A percentile compares a stretch with the other conserved stretches of the same genome.
Conservation (phyloP, 2,113 vertebrate genomes). For the Phaetusa simplex region DNA sequence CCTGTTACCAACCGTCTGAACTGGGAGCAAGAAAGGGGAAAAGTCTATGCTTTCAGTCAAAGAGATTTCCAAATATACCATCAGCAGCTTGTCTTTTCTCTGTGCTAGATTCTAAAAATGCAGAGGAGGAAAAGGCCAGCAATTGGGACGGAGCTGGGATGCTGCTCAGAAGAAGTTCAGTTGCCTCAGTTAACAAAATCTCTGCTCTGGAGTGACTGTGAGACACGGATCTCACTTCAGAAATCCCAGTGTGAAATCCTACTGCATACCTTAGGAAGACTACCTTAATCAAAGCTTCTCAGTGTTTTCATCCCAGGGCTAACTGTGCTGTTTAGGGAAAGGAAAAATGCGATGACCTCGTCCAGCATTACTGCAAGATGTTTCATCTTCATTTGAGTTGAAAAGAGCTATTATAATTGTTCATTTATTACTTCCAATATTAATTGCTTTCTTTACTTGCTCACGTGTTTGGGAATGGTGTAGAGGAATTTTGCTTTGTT, state of each 20-base stretch:
- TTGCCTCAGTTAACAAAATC: not conserved
- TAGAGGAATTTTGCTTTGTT: not conserved
- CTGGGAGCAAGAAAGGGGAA: not conserved
- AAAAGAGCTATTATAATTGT: not conserved
- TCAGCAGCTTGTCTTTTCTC: not conserved
- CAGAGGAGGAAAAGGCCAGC: not conserved
- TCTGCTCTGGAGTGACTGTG: not conserved
- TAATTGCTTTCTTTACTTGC: not conserved
- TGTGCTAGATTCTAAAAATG: not conserved
- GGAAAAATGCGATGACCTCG: not conserved
- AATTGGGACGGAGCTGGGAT: not conserved
- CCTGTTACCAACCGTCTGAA: not conserved
- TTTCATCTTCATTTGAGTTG: not conserved
- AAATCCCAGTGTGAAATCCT: not conserved
- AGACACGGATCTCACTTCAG: not conserved
- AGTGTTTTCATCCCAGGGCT: not conserved
- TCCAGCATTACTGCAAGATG: not conserved
- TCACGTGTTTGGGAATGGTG: not conserved
- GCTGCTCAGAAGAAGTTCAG: not conserved
- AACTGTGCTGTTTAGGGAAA: not conserved
- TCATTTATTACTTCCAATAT: not conserved
- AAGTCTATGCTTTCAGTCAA: not conserved
- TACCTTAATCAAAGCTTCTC: not conserved
- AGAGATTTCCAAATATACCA: conserved; percentile 2
- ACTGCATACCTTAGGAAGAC: not conserved